Percentiles rank a stretch among this genome's conserved stretches.
Evolutionary conservation across 2,888 invertebrate genomes (phyloP).

Genomic region (Cosmopolites sordidus): DNA sequence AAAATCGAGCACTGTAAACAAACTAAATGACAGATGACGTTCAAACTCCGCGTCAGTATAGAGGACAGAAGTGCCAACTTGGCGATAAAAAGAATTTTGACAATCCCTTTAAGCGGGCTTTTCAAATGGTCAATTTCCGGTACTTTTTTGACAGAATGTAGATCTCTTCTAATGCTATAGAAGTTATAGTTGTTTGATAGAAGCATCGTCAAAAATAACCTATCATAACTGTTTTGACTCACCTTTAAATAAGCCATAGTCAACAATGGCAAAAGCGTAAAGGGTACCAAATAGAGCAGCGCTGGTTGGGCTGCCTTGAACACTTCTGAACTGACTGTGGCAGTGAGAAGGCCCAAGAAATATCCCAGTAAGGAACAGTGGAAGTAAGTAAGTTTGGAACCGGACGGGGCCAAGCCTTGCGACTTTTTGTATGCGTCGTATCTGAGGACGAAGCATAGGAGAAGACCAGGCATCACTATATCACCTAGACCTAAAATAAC

Average conservation of each 20-base stretch:
- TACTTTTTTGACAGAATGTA: no score
- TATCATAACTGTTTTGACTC: no score
- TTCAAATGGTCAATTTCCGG: no score
- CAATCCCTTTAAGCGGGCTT: no score
- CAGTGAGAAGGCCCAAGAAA: conserved; percentile 59
- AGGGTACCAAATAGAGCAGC: conserved; percentile 93
- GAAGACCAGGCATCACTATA: conserved; percentile 91
- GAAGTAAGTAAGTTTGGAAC: conserved; percentile 83
- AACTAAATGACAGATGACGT: no score
- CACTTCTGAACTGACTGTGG: conserved; percentile 84
- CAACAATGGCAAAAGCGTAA: conserved; percentile 90
- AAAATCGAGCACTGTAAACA: no score
- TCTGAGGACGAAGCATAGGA: conserved; percentile 92
- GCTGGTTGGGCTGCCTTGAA: conserved; percentile 99
- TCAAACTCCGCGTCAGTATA: no score
- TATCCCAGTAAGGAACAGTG: conserved; percentile 96
- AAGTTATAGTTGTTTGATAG: no score
- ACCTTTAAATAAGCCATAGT: conserved; percentile 98
- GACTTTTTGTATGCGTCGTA: conserved; percentile 97
- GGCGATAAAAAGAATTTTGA: no score
- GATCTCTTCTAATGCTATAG: no score
- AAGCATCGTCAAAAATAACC: no score
- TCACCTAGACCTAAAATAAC: conserved; percentile 62
- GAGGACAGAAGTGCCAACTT: no score
- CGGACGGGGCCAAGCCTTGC: conserved; percentile 53